phyloP scores from a whole-genome alignment of 2,888 invertebrate genomes.

The Eilema sororculum region DNA sequence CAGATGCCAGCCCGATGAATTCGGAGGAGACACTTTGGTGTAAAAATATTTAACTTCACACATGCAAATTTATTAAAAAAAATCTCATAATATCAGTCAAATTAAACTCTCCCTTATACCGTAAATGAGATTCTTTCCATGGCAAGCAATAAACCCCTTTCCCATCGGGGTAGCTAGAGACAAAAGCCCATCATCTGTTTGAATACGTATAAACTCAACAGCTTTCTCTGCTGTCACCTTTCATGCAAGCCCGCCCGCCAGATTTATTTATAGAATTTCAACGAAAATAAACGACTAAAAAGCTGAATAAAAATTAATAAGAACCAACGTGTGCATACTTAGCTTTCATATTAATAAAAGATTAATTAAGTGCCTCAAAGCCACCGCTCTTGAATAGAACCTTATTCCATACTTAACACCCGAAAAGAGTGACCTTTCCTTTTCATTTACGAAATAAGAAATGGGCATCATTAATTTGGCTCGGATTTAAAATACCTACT shows the following conservation, averaged over 20 bases:
- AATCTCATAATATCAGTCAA: no score
- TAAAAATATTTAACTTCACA: no score
- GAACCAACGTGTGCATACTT: constrained; percentile 17
- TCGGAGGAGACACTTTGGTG: no score
- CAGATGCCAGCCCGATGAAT: no score
- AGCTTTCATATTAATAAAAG: constrained; percentile 29
- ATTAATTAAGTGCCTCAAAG: constrained; percentile 31
- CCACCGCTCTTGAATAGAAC: constrained; percentile 28
- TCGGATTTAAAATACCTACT: constrained; percentile 15
- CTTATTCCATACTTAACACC: constrained; percentile 33
- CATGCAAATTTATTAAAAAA: no score
- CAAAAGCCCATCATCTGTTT: no score
- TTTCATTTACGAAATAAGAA: constrained; percentile 30
- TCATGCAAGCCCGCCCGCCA: no score
- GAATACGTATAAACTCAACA: no score
- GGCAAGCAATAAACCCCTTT: not conserved
- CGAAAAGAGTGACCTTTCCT: constrained; percentile 27
- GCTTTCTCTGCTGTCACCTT: no score
- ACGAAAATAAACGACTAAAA: constrained; percentile 20
- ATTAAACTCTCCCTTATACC: no score
- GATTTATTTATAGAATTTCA: constrained; percentile 8
- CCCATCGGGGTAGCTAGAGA: no score
- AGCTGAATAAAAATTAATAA: constrained; percentile 12
- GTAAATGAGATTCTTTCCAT: not conserved
- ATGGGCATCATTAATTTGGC: constrained; percentile 30